phyloP scores from a whole-genome alignment of 1,140 invertebrate species.

The Danaus plexippus region DNA sequence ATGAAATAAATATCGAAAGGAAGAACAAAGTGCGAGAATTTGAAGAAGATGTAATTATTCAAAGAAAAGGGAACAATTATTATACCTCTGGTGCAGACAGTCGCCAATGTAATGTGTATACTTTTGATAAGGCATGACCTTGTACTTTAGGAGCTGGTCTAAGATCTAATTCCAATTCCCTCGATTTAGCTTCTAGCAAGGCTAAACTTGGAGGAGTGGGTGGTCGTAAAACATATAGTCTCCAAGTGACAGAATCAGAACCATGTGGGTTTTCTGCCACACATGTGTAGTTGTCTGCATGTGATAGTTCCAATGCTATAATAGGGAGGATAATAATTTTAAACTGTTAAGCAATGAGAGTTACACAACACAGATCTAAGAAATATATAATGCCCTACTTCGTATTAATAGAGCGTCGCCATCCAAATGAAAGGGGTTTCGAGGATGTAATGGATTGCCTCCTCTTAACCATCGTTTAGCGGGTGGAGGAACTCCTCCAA shows the following conservation, averaged over 20 bases:
- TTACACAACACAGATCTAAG: neutral
- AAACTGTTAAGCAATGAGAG: neutral
- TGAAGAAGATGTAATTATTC: neutral
- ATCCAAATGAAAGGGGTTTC: constrained; percentile 75
- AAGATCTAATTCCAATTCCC: constrained; percentile 76
- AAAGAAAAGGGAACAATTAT: neutral
- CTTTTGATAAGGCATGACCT: constrained; percentile 55
- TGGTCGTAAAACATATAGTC: constrained; percentile 82
- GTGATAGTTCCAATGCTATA: constrained; percentile 71
- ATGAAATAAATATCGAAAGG: neutral
- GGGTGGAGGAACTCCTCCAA: constrained; percentile 77
- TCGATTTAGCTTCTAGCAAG: constrained; percentile 75
- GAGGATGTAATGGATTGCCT: constrained; percentile 73
- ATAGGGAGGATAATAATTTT: neutral
- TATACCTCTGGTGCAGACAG: constrained; percentile 55
- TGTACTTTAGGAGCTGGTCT: constrained; percentile 66
- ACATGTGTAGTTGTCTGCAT: constrained; percentile 90
- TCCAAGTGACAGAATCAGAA: constrained; percentile 84
- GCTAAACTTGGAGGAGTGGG: constrained; percentile 78
- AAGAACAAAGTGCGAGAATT: neutral
- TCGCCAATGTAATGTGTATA: constrained; percentile 57
- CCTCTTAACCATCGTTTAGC: constrained; percentile 75
- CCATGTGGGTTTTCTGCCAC: constrained; percentile 88
- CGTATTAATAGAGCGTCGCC: constrained; percentile 75
- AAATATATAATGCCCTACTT: constrained; percentile 51